Conservation (phyloP, 2,888 invertebrate species). For the Ypsolopha scabrella region DNA sequence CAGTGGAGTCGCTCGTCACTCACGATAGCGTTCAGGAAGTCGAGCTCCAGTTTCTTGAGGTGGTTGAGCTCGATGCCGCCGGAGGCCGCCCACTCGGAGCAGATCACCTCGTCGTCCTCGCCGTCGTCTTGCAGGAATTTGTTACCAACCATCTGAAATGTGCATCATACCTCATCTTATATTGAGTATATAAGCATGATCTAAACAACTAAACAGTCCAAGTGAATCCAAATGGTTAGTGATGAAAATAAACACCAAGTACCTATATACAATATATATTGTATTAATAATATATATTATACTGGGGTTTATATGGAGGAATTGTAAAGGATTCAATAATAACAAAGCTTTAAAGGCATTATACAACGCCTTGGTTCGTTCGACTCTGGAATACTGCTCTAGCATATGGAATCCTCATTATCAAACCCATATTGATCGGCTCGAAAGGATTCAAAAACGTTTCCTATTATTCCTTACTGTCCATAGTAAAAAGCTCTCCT, state of each 20-base stretch:
- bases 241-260: neutral
- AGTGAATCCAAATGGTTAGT: neutral
- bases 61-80: slow-evolving; percentile 81
- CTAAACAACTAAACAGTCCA: neutral
- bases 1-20: slow-evolving; percentile 32
- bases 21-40: slow-evolving; percentile 92
- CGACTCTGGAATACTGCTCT: too few species aligned
- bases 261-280: too few species aligned
- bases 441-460: too few species aligned
- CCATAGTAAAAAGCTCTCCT: too few species aligned
- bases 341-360: too few species aligned
- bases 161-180: neutral
- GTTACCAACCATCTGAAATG: slow-evolving; percentile 90
- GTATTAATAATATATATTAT: too few species aligned
- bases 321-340: too few species aligned
- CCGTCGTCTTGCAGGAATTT: slow-evolving; percentile 96
- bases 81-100: slow-evolving; percentile 93
- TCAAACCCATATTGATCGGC: too few species aligned
- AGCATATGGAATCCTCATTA: too few species aligned
- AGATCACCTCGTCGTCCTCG: slow-evolving; percentile 90
- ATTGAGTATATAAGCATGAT: neutral
- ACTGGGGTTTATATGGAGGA: too few species aligned
- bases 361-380: too few species aligned
- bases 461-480: too few species aligned
- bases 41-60: slow-evolving; percentile 86